Evolutionary conservation across 2,888 invertebrate genomes (phyloP).

Genomic region (Stratiomys singularior): DNA sequence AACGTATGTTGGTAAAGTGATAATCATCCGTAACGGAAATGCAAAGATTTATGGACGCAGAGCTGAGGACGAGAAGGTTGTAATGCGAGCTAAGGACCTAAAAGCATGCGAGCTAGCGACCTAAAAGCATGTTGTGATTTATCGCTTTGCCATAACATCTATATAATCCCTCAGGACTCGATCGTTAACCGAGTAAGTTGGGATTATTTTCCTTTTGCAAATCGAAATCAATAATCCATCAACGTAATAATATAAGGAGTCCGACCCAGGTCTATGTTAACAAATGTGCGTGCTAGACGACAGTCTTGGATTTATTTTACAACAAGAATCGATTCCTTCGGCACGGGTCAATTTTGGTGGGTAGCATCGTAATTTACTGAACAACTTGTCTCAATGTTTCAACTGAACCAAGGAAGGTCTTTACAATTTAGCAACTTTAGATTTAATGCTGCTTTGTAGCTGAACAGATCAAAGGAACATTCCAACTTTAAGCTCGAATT

Average conservation of each 20-base stretch:
- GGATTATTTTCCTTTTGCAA: neutral
- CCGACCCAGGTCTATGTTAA: too few relatives aligned
- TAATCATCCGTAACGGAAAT: constrained; percentile 32
- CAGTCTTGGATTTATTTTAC: too few relatives aligned
- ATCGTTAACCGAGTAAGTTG: neutral
- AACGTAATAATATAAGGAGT: neutral
- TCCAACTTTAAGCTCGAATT: too few relatives aligned
- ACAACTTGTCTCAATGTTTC: too few relatives aligned
- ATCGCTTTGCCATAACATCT: constrained; percentile 4
- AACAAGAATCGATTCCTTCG: too few relatives aligned
- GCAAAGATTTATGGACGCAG: constrained; percentile 8
- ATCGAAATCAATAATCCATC: neutral
- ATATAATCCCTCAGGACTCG: constrained; percentile 11
- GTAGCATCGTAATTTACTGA: too few relatives aligned
- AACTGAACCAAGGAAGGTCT: too few relatives aligned
- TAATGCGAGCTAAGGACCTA: neutral
- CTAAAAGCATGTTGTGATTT: constrained; percentile 26
- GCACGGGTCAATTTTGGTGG: too few relatives aligned
- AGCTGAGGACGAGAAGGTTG: neutral
- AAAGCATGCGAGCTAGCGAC: neutral
- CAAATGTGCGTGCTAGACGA: too few relatives aligned
- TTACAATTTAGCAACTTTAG: too few relatives aligned
- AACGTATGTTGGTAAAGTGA: constrained; percentile 3
- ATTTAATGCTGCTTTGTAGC: too few relatives aligned
- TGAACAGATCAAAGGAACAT: too few relatives aligned